These are phyloP conservation scores for Sinocyclocheilus rhinocerous DNA, from an alignment of 2,113 vertebrate genomes.

Conservation along the genomic window DNA sequence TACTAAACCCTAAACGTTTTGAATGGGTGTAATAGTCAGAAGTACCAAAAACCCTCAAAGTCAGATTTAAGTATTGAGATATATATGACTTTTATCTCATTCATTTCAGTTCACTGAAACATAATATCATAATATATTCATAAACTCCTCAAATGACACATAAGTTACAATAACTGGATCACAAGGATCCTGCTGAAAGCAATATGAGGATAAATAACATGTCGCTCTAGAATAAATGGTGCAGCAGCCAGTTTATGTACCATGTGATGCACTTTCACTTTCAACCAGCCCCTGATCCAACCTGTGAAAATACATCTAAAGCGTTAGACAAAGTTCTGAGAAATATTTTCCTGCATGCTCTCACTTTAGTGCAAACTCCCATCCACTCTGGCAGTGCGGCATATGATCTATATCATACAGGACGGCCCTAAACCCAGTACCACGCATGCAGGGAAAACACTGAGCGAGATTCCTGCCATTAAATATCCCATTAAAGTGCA, in stretches of 20 bases:
- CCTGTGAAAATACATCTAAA: conserved; percentile 12
- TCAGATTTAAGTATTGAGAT: not conserved
- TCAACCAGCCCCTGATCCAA: not conserved
- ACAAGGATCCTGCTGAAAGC: not conserved
- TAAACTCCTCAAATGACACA: not conserved
- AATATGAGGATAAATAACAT: conserved; percentile 22
- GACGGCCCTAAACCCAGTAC: conserved; percentile 65
- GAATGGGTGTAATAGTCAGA: not conserved
- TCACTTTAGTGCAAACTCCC: conserved; percentile 9
- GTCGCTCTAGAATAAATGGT: not conserved
- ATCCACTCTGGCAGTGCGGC: not conserved
- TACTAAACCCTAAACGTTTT: not conserved
- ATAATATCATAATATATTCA: conserved; percentile 24
- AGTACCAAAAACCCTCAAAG: not conserved
- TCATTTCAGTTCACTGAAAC: conserved; percentile 5
- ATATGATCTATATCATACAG: conserved; percentile 68
- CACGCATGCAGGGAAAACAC: conserved; percentile 68
- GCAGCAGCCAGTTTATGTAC: conserved; percentile 1
- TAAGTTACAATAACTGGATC: not conserved
- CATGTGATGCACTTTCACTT: not conserved
- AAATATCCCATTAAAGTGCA: conserved; percentile 85
- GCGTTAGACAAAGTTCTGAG: not conserved
- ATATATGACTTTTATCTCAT: conserved; percentile 34
- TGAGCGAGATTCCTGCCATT: conserved; percentile 79
- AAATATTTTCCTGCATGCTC: conserved; percentile 37